Percentiles rank a stretch among this genome's conserved stretches.
Conservation (phyloP, 2,888 invertebrate genomes). For the Patella depressa region DNA sequence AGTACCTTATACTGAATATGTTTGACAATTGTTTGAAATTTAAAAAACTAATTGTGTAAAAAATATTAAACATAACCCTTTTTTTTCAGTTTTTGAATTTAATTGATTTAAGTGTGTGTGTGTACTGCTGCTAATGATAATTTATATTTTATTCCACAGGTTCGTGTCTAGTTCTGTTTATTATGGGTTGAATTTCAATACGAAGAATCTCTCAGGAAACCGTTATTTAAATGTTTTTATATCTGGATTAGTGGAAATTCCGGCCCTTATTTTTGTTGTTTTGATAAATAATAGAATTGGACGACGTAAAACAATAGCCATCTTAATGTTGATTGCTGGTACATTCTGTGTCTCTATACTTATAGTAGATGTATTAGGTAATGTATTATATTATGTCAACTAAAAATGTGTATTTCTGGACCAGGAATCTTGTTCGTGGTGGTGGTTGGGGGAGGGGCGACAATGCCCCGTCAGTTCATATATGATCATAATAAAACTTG, state of each 20-base stretch:
- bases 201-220: constrained; percentile 62
- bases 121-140: too few species aligned
- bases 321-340: constrained; percentile 58
- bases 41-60: too few species aligned
- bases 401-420: too few species aligned
- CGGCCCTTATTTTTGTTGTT: constrained; percentile 63
- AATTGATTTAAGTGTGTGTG: too few species aligned
- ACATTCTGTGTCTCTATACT: constrained; percentile 61
- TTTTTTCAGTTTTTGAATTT: too few species aligned
- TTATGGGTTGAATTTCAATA: constrained; percentile 65
- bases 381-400: constrained; percentile 22
- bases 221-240: constrained; percentile 65
- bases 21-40: too few species aligned
- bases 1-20: too few species aligned
- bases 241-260: constrained; percentile 67
- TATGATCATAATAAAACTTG: too few species aligned
- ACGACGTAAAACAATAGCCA: constrained; percentile 56
- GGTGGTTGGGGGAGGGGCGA: too few species aligned
- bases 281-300: constrained; percentile 63
- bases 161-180: constrained; percentile 67
- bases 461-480: too few species aligned
- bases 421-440: too few species aligned
- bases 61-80: too few species aligned
- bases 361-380: constrained; percentile 57
- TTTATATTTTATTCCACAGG: constrained; percentile 33